phyloP scores from a whole-genome alignment of 2,888 invertebrate genomes.

The Schizaphis graminum region DNA sequence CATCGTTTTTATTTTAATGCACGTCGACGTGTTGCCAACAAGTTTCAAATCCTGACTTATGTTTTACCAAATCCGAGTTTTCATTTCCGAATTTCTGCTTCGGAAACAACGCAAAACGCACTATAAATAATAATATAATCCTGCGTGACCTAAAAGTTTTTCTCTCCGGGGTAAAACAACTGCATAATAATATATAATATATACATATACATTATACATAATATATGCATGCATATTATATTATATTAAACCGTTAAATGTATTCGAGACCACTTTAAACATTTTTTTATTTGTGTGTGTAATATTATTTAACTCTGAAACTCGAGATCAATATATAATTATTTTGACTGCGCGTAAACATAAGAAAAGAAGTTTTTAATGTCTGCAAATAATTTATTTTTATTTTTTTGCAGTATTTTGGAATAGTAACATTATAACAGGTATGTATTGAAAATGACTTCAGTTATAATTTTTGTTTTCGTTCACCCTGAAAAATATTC shows the following conservation, averaged over 20 bases:
- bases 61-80: conserved; percentile 58
- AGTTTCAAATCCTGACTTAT: conserved; percentile 59
- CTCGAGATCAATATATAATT: neutral
- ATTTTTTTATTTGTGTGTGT: neutral
- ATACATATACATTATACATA: neutral
- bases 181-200: neutral
- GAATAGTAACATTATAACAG: neutral
- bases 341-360: neutral
- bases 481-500: neutral
- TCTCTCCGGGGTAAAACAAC: conserved; percentile 39
- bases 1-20: conserved; percentile 49
- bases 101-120: conserved; percentile 49
- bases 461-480: neutral
- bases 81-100: conserved; percentile 52
- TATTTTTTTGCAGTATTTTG: neutral
- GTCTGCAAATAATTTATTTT: neutral
- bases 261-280: neutral
- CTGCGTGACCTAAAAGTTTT: conserved; percentile 56
- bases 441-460: neutral
- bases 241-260: neutral
- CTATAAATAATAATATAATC: conserved; percentile 61
- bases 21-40: conserved; percentile 42
- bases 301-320: neutral
- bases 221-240: neutral
- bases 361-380: conserved; percentile 26